A percentile compares a stretch with the other conserved stretches of the same genome.
Conservation (phyloP, 2,113 vertebrate genomes). For the Picathartes gymnocephalus region DNA sequence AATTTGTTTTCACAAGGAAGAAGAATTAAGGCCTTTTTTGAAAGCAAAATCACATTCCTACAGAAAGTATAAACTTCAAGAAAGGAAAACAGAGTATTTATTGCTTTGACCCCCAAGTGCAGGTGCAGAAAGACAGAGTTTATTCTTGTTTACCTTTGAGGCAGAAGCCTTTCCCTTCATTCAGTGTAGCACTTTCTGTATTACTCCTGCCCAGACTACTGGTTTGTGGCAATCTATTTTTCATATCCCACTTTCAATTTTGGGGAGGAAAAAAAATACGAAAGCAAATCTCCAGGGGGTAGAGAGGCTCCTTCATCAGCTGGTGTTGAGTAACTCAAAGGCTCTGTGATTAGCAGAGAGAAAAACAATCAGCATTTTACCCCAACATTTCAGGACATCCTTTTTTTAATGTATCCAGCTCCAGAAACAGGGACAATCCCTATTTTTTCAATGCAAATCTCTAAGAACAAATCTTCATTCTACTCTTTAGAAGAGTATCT, state of each 20-base stretch:
- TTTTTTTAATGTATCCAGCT: background rate
- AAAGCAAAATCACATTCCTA: conserved; percentile 51
- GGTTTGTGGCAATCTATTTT: background rate
- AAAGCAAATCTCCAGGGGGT: background rate
- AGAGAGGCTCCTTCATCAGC: background rate
- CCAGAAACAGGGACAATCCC: background rate
- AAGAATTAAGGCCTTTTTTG: conserved; percentile 41
- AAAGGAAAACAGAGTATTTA: background rate
- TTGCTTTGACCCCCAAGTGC: background rate
- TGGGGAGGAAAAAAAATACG: background rate
- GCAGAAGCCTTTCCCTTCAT: background rate
- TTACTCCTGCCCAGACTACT: background rate
- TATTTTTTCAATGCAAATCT: background rate
- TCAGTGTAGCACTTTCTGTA: background rate
- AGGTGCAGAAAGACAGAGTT: background rate
- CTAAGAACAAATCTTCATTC: background rate
- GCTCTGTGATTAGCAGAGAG: background rate
- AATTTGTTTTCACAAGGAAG: conserved; percentile 55
- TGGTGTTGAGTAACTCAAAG: background rate
- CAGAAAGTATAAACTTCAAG: conserved; percentile 26
- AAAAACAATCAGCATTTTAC: background rate
- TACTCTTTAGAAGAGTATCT: background rate
- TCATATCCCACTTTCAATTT: background rate
- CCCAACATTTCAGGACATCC: background rate
- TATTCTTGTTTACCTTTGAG: background rate